Evolutionary conservation across 2,113 vertebrate species (phyloP), one percentile per base, ranked within the genome.

Genomic region (Acanthisitta chloris): DNA sequence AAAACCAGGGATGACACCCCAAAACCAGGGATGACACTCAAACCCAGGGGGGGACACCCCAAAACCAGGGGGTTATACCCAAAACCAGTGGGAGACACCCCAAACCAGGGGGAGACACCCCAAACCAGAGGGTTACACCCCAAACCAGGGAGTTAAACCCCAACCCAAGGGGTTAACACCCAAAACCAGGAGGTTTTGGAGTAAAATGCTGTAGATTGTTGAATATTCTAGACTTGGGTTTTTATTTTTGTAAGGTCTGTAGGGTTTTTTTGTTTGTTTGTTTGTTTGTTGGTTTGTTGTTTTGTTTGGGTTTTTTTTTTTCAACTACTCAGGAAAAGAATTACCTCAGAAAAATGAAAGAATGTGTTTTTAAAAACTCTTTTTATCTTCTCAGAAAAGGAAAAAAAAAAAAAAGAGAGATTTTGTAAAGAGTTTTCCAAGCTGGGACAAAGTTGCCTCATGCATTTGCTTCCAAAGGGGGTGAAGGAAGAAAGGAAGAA

Each of bases 301-400:
- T 55, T 46, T 31, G 29, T 52, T 52, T 98, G n/a, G n/a, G 86
- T 48, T 93, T 98, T 96, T 97, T 65, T 18, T 79, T 98, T 99
- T 98, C 98, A 98, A 99, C 98, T 98, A 99, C 99, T 99, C 99
- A 99, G 99, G 99, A 99, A 99, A 97, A 98, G 98, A 98, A 98
- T 99, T 99, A 99, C 98, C 99, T 99, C 99, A 99, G 97, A 98
- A 98, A 99, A 67, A 28, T 29, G 61, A 71, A 72, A 91, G 67
- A 92, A 83, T 94, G 80, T 92, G 82, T 80, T 88, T 91, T 76
- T 71, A 83, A 85, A 79, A 95, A 36, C 80, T 59, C 77, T 93
- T 94, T 96, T 94, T 92, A 64, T 87, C 88, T 88, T 73, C 92
- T 94, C 82, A 89, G 70, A 85, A 95, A 94, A 89, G 20, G 42